Conservation (phyloP, 1,140 invertebrate species). For the Lordiphosa mommai region DNA sequence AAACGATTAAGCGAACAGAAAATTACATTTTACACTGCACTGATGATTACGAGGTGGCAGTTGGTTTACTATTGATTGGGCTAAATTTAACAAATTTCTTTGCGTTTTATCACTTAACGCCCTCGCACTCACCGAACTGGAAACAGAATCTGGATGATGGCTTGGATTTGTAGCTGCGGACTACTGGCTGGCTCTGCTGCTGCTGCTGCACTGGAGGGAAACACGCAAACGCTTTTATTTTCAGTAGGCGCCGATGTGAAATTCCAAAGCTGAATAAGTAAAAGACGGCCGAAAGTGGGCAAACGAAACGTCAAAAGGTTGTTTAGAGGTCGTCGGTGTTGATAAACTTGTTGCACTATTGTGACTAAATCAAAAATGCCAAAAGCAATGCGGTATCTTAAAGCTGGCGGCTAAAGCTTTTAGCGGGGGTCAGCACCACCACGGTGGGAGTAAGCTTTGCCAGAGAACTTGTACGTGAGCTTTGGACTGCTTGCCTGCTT, state of each 20-base stretch:
- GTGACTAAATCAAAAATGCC: slow-evolving; percentile 44
- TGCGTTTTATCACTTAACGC: slow-evolving; percentile 22
- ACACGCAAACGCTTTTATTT: slow-evolving; percentile 62
- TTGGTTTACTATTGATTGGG: neutral
- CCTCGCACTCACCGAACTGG: slow-evolving; percentile 64
- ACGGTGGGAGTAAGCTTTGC: neutral
- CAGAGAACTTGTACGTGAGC: neutral
- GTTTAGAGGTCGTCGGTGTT: slow-evolving; percentile 75
- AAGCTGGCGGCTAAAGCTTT: slow-evolving; percentile 44
- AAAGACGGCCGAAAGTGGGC: slow-evolving; percentile 41
- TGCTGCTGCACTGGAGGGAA: slow-evolving; percentile 70
- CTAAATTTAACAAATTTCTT: slow-evolving; percentile 4
- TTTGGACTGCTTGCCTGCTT: slow-evolving; percentile 23
- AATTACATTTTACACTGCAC: slow-evolving; percentile 10
- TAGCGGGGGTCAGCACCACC: neutral
- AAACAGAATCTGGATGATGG: slow-evolving; percentile 53
- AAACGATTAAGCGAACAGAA: slow-evolving; percentile 28
- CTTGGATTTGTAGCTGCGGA: slow-evolving; percentile 30
- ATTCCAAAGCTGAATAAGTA: slow-evolving; percentile 67
- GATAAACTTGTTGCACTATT: slow-evolving; percentile 36
- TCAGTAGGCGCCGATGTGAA: slow-evolving; percentile 47
- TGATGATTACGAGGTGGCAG: slow-evolving; percentile 21
- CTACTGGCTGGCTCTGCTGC: slow-evolving; percentile 68
- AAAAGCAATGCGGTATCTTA: slow-evolving; percentile 33
- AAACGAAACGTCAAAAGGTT: slow-evolving; percentile 69